These are phyloP conservation scores for Miltochrista miniata DNA, from an alignment of 2,888 invertebrate genomes.

Conservation along the genomic window DNA sequence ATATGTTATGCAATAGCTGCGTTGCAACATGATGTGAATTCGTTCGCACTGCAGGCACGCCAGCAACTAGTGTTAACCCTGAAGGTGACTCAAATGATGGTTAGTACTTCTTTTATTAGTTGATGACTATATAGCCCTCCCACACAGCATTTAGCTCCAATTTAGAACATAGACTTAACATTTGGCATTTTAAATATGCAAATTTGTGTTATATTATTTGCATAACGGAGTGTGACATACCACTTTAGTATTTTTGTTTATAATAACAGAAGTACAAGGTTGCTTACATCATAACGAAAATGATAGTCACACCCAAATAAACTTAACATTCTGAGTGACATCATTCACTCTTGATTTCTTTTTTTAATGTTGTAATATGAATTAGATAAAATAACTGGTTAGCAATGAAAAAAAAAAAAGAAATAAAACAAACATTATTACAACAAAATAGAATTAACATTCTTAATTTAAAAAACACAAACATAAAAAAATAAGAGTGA, in stretches of 20 bases:
- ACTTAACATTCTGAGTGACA: slow-evolving; percentile 27
- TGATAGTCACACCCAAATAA: slow-evolving; percentile 34
- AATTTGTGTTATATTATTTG: slow-evolving; percentile 18
- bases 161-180: slow-evolving; percentile 43
- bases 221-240: slow-evolving; percentile 13
- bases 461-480: not conserved
- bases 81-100: slow-evolving; percentile 61
- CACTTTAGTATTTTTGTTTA: not conserved
- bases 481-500: not conserved
- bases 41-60: slow-evolving; percentile 31
- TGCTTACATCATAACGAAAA: slow-evolving; percentile 26
- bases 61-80: slow-evolving; percentile 47
- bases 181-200: slow-evolving; percentile 31
- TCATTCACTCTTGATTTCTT: slow-evolving; percentile 26
- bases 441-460: too few relatives aligned
- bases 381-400: too few relatives aligned
- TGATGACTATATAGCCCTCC: slow-evolving; percentile 64
- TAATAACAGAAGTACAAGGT: slow-evolving; percentile 20
- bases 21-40: slow-evolving; percentile 36
- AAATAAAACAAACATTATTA: too few relatives aligned
- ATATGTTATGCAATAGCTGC: slow-evolving; percentile 37
- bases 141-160: slow-evolving; percentile 51
- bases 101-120: slow-evolving; percentile 57
- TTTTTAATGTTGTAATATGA: not conserved
- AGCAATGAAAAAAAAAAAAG: too few relatives aligned